A percentile compares a stretch with the other conserved stretches of the same genome.
Evolutionary conservation across 2,113 vertebrate species (phyloP).

Genomic region (Lophochroa leadbeateri): DNA sequence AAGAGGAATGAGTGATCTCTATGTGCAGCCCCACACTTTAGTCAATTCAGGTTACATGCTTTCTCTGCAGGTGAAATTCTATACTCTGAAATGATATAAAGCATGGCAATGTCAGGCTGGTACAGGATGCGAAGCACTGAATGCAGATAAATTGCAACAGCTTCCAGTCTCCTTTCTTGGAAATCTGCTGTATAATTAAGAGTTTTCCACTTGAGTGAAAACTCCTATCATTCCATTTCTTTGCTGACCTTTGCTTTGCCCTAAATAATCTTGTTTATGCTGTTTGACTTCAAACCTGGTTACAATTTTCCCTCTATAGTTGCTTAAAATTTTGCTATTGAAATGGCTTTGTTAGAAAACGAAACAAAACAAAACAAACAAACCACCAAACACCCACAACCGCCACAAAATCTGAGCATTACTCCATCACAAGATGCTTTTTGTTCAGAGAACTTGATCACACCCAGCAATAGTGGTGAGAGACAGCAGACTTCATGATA

Average conservation of each 20-base stretch:
- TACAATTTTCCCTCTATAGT: neutral
- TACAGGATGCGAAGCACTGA: neutral
- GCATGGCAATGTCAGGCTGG: rapidly evolving
- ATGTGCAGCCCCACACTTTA: neutral
- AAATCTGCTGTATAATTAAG: constrained; percentile 29
- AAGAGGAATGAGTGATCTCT: neutral
- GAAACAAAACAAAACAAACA: neutral
- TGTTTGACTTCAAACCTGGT: neutral
- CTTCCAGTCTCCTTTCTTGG: neutral
- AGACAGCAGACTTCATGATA: neutral
- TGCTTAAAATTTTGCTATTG: neutral
- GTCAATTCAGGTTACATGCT: neutral
- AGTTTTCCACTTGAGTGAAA: constrained; percentile 11
- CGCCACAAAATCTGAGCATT: neutral
- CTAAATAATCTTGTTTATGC: neutral
- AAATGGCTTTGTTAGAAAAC: neutral
- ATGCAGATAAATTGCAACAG: neutral
- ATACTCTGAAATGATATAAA: neutral
- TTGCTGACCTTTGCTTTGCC: constrained; percentile 21
- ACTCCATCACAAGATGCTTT: neutral
- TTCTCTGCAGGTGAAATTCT: constrained; percentile 21
- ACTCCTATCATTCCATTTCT: neutral
- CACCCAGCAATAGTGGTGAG: neutral
- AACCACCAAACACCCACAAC: neutral
- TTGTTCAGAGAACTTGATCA: neutral